Percentiles rank a stretch among this genome's conserved stretches.
Evolutionary conservation across 2,113 vertebrate genomes (phyloP).

Genomic region (Dipodomys stephensi): DNA sequence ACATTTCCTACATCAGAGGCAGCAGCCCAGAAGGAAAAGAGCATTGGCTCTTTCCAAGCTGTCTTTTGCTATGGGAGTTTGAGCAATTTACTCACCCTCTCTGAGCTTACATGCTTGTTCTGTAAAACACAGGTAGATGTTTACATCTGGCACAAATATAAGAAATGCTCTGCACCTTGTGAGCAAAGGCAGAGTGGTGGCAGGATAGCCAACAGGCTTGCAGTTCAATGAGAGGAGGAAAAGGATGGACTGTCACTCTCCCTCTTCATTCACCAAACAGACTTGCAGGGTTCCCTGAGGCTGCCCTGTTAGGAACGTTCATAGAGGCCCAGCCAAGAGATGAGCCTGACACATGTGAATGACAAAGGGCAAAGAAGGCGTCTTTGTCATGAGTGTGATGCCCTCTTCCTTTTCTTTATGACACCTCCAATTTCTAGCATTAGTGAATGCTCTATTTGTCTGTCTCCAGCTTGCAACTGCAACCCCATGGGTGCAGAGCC

Average conservation of each 20-base stretch:
- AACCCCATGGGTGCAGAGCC: constrained; percentile 84
- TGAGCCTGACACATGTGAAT: background rate
- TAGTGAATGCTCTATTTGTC: background rate
- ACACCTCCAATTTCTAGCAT: background rate
- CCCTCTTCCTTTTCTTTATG: background rate
- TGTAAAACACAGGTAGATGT: background rate
- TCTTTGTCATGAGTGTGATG: background rate
- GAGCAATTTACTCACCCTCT: background rate
- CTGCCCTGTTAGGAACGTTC: background rate
- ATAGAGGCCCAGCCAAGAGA: background rate
- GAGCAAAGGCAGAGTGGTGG: constrained; percentile 4
- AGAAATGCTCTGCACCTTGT: background rate
- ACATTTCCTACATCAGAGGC: background rate
- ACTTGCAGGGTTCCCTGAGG: background rate
- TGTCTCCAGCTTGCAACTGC: constrained; percentile 91
- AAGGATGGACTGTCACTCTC: background rate
- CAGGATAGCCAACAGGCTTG: background rate
- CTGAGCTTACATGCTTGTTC: constrained; percentile 35
- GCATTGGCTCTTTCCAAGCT: background rate
- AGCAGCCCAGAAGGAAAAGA: background rate
- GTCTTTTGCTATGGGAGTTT: background rate
- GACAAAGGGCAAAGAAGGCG: background rate
- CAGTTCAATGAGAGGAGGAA: background rate
- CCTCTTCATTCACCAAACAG: background rate
- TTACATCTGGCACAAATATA: background rate